phyloP scores from a whole-genome alignment of 2,113 vertebrate genomes.

The Notiomystis cincta region DNA sequence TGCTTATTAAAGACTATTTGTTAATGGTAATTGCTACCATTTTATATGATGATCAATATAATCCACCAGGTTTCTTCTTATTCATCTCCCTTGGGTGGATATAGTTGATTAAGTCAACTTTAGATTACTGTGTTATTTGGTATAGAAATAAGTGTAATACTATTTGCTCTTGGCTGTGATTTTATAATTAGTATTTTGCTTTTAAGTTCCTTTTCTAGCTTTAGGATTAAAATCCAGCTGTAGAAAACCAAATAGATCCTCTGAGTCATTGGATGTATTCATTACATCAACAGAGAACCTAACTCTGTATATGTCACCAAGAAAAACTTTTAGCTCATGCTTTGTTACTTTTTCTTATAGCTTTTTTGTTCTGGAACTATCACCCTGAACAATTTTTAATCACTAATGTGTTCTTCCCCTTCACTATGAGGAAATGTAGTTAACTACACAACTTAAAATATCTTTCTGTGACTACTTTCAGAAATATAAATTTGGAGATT shows the following conservation, averaged over 20 bases:
- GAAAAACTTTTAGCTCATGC: neutral
- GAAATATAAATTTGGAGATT: neutral
- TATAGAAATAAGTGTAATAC: neutral
- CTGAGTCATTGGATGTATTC: neutral
- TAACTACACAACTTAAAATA: neutral
- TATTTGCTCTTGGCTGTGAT: slow-evolving; percentile 35
- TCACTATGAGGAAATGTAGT: neutral
- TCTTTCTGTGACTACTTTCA: neutral
- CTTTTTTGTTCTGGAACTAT: neutral
- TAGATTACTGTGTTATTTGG: neutral
- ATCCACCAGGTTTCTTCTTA: neutral
- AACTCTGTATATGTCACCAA: neutral
- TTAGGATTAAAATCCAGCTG: neutral
- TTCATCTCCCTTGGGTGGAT: slow-evolving; percentile 25
- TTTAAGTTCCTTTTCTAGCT: slow-evolving; percentile 37
- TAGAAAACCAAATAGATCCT: neutral
- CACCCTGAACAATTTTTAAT: neutral
- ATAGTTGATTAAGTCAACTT: slow-evolving; percentile 44
- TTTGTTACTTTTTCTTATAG: neutral
- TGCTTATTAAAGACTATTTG: slow-evolving; percentile 43
- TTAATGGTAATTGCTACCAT: slow-evolving; percentile 46
- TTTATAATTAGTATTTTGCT: slow-evolving; percentile 53
- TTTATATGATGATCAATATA: slow-evolving; percentile 40
- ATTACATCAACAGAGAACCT: neutral
- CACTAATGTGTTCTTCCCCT: neutral